Percentiles rank a stretch among this genome's conserved stretches.
These are phyloP conservation scores for Maniola hyperantus DNA, from an alignment of 2,888 invertebrate species.

Conservation along the genomic window DNA sequence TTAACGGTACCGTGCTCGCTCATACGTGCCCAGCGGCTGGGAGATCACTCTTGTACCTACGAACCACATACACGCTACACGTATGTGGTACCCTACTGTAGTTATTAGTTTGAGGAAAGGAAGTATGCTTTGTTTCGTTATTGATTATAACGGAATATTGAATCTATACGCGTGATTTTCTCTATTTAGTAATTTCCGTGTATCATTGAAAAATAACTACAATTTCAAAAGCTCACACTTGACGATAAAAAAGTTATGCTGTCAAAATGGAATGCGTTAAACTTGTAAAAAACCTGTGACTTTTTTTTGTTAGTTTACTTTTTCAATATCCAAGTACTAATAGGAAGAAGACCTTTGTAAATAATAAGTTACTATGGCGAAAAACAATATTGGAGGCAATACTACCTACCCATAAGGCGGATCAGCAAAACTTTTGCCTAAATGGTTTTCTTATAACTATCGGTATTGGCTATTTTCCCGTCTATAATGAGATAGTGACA, in stretches of 20 bases:
- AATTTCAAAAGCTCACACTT: neutral
- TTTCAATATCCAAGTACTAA: neutral
- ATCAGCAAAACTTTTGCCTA: slow-evolving; percentile 33
- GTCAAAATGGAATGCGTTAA: too few species aligned
- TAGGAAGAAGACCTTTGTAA: neutral
- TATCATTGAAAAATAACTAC: neutral
- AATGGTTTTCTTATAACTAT: slow-evolving; percentile 36
- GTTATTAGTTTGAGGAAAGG: neutral
- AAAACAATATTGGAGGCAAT: slow-evolving; percentile 35
- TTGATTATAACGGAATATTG: neutral
- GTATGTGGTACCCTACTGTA: neutral
- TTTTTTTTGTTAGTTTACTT: neutral
- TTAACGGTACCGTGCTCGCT: slow-evolving; percentile 62
- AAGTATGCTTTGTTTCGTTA: neutral
- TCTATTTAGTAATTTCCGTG: neutral
- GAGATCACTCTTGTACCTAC: slow-evolving; percentile 37
- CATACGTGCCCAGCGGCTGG: slow-evolving; percentile 41
- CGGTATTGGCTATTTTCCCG: slow-evolving; percentile 35
- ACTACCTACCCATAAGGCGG: slow-evolving; percentile 35
- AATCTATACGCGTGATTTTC: neutral
- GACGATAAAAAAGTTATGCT: neutral
- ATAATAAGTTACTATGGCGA: slow-evolving; percentile 28
- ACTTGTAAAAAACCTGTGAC: neutral
- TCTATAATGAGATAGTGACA: slow-evolving; percentile 7
- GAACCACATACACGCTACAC: slow-evolving; percentile 9